Evolutionary conservation across 2,113 vertebrate species (phyloP).

Genomic region (Puma concolor): DNA sequence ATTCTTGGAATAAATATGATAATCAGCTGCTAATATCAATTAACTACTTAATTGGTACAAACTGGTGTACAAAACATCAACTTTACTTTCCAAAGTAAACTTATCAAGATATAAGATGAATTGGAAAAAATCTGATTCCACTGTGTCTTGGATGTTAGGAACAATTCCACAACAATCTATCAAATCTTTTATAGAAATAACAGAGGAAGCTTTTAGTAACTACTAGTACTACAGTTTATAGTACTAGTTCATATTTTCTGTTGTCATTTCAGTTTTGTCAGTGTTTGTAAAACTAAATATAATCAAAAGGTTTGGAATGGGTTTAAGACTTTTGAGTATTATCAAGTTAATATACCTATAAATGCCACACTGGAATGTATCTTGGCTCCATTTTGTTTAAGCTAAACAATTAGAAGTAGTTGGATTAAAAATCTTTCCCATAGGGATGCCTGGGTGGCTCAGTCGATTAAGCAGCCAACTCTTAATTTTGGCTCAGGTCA

Average conservation of each 20-base stretch:
- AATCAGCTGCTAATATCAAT: background rate
- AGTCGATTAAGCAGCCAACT: no score
- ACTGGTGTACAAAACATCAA: background rate
- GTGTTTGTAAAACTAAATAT: background rate
- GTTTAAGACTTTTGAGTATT: conserved; percentile 17
- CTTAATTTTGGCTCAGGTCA: no score
- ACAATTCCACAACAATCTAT: background rate
- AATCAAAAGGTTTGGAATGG: background rate
- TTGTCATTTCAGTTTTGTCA: conserved; percentile 8
- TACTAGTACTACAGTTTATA: background rate
- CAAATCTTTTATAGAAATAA: background rate
- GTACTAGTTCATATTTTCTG: background rate
- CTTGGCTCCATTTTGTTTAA: conserved; percentile 12
- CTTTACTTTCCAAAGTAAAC: background rate
- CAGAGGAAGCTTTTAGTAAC: background rate
- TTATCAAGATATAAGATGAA: background rate
- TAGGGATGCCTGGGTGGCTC: no score
- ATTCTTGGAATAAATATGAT: background rate
- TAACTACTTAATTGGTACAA: background rate
- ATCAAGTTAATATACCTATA: conserved; percentile 10
- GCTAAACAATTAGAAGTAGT: background rate
- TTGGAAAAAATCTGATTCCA: background rate
- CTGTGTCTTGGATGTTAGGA: background rate
- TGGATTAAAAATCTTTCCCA: conserved; percentile 45
- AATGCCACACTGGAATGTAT: conserved; percentile 30